Evolutionary conservation across 2,113 vertebrate genomes (phyloP), one percentile per base, ranked within the genome.

Genomic region (Brachionichthys hirsutus): DNA sequence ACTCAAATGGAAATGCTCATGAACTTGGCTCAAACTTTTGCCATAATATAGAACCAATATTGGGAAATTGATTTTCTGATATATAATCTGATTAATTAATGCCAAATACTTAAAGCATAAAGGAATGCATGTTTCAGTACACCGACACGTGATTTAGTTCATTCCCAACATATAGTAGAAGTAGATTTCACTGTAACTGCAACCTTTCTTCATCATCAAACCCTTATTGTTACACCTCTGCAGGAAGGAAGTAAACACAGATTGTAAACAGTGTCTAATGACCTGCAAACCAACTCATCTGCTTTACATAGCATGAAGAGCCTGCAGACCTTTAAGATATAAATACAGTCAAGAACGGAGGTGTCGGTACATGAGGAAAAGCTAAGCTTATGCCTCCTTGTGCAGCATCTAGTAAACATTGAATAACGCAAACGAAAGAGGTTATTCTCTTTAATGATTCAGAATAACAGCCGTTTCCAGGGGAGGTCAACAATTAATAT

Each of bases 401-500:
- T 35, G 34, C 34, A 35, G 34, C 4, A 35, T 9, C 0, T 38
- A 41, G 49, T 20, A 13, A 50, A 7, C 11, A 16, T 12, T 11
- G 52, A 66, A 48, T 10, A 41, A 55, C 63, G 48, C 49, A 43
- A 52, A 51, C 46, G 13, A 44, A 46, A 47, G 67, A 45, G 6
- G 54, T 61, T 14, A 12, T 44, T 34, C 15, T 6, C 17, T 17
- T 65, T 43, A 15, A 61, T 63, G 67, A 24, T 54, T 77, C 73
- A 67, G 24, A 59, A 62, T 58, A 54, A 55, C 16, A 58, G 62
- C 41, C 3, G 62, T 36, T 2, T 9, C 16, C 2, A n/a, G 48
- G 57, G 47, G 20, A 41, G 54, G 57, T 53, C 22, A 12, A 2
- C 12, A 6, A 70, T 62, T 70, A 40, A 77, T 74, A 50, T 34